These are phyloP conservation scores for Catharus bicknelli DNA, from an alignment of 2,113 vertebrate species.

Conservation along the genomic window DNA sequence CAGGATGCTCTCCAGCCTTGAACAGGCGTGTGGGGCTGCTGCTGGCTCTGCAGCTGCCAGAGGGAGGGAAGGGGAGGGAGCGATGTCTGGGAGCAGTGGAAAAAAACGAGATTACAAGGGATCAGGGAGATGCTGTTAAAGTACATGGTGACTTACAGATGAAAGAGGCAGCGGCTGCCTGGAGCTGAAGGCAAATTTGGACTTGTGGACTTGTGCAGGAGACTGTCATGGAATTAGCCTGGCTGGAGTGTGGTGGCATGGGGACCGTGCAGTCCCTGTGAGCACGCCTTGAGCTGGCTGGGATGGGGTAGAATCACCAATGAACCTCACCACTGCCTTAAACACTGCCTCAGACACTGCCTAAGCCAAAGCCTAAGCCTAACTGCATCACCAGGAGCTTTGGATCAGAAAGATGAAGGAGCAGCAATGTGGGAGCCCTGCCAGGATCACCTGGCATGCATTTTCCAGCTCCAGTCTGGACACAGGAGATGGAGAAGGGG, in stretches of 20 bases:
- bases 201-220: neutral
- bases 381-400: neutral
- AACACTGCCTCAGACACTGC: neutral
- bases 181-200: neutral
- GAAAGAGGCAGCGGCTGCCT: neutral
- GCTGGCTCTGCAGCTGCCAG: neutral
- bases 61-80: neutral
- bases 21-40: accelerated
- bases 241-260: neutral
- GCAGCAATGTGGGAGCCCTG: neutral
- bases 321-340: neutral
- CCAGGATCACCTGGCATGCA: accelerated
- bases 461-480: neutral
- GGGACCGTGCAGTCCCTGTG: neutral
- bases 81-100: neutral
- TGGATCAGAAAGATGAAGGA: neutral
- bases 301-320: accelerated
- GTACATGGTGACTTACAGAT: neutral
- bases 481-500: accelerated
- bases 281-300: accelerated
- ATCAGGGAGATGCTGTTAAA: constrained; percentile 7
- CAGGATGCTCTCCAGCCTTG: neutral
- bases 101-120: constrained; percentile 11
- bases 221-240: neutral
- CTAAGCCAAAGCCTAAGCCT: neutral